Conservation (phyloP, 2,888 invertebrate species). For the Eristalis pertinax region DNA sequence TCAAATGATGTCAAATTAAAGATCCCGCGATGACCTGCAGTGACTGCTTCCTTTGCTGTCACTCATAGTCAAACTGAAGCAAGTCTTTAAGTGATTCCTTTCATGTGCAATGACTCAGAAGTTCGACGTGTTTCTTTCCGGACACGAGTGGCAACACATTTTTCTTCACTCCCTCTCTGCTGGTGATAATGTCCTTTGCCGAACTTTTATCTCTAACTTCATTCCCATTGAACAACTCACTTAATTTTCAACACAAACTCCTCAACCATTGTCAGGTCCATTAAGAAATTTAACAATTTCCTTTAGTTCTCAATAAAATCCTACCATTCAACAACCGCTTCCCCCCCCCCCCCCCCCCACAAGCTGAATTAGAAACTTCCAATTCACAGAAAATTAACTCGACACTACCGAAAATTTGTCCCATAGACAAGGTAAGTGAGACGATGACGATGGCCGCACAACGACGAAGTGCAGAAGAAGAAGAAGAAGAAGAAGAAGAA, state of each 20-base stretch:
- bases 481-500: conserved; percentile 6
- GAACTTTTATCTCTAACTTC: background rate
- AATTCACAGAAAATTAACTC: conserved; percentile 65
- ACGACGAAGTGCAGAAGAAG: background rate
- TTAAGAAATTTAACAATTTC: conserved; percentile 50
- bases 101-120: too few species aligned
- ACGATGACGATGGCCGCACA: background rate
- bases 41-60: too few species aligned
- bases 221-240: background rate
- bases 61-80: too few species aligned
- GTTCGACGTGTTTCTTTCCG: too few species aligned
- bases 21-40: background rate
- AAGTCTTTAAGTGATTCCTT: too few species aligned
- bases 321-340: background rate
- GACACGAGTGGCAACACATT: too few species aligned
- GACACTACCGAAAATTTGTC: background rate
- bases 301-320: conserved; percentile 28
- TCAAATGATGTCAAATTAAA: background rate
- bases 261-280: conserved; percentile 21
- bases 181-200: background rate
- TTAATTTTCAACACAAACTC: background rate
- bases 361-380: conserved; percentile 63
- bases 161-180: too few species aligned
- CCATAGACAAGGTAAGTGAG: background rate
- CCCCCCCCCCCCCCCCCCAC: background rate